Evolutionary conservation across 2,797 vertebrate species (phyloP).

Genomic region (Notoglanidium macrostoma): DNA sequence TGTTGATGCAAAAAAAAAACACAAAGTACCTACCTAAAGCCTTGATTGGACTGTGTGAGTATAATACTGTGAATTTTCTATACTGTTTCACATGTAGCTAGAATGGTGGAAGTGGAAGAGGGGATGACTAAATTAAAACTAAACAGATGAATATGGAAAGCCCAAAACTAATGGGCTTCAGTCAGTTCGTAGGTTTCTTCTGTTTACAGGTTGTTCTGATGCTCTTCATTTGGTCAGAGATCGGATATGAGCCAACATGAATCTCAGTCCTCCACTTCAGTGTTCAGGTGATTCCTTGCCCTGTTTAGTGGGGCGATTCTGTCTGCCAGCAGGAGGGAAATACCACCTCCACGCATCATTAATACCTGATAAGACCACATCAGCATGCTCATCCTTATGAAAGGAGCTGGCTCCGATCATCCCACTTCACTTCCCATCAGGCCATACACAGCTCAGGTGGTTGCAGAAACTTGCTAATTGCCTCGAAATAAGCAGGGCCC

Average conservation of each 20-base stretch:
- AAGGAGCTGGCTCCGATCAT: slow-evolving; percentile 11
- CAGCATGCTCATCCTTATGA: slow-evolving; percentile 7
- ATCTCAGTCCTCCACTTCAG: background rate
- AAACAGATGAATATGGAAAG: background rate
- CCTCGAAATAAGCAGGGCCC: slow-evolving; percentile 20
- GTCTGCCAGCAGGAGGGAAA: slow-evolving; percentile 13
- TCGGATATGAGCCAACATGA: background rate
- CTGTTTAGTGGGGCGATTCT: slow-evolving; percentile 28
- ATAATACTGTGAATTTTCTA: background rate
- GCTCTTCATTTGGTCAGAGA: background rate
- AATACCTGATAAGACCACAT: slow-evolving; percentile 3
- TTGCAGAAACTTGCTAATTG: slow-evolving; percentile 34
- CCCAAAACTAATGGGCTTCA: background rate
- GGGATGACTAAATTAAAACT: background rate
- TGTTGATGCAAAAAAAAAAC: background rate
- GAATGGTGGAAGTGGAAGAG: background rate
- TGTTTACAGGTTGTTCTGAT: background rate
- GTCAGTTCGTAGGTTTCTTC: background rate
- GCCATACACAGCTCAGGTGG: slow-evolving; percentile 7
- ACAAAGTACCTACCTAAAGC: background rate
- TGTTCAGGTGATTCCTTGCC: slow-evolving; percentile 12
- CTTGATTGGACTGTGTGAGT: background rate
- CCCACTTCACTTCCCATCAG: background rate
- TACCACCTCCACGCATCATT: slow-evolving; percentile 5
- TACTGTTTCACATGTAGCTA: background rate